Evolutionary conservation across 1,140 invertebrate genomes (phyloP).

Genomic region (Rhopalosiphum padi): DNA sequence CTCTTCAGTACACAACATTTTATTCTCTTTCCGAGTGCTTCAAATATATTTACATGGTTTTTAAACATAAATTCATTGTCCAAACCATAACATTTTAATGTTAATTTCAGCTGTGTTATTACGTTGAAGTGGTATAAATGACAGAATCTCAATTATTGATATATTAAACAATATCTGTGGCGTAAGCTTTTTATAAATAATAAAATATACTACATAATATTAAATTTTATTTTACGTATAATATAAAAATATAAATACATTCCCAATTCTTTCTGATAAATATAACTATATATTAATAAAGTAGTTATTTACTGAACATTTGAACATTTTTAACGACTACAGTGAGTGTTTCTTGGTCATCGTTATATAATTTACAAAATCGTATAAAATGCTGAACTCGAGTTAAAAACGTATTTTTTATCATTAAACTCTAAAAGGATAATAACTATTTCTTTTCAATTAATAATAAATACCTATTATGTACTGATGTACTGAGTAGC

Average conservation of each 20-base stretch:
- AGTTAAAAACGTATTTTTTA: not conserved
- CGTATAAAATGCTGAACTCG: not conserved
- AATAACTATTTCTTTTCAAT: not conserved
- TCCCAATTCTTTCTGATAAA: not conserved
- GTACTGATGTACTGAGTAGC: not conserved
- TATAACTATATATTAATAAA: not conserved
- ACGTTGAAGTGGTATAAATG: not conserved
- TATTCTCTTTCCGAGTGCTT: not conserved
- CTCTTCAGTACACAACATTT: not conserved
- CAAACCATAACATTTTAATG: not conserved
- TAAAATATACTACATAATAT: not conserved
- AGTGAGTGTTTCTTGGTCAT: not conserved
- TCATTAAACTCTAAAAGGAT: not conserved
- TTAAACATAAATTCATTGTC: conserved; percentile 3
- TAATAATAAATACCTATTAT: not conserved
- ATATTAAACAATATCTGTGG: not conserved
- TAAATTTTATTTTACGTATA: not conserved
- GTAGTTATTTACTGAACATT: not conserved
- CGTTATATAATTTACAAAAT: not conserved
- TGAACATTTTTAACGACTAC: not conserved
- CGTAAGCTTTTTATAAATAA: not conserved
- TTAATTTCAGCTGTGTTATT: not conserved
- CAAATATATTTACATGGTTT: not conserved
- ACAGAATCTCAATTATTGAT: not conserved
- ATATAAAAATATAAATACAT: not conserved